phyloP scores from a whole-genome alignment of 2,113 vertebrate genomes.

The Perca schrenkii region DNA sequence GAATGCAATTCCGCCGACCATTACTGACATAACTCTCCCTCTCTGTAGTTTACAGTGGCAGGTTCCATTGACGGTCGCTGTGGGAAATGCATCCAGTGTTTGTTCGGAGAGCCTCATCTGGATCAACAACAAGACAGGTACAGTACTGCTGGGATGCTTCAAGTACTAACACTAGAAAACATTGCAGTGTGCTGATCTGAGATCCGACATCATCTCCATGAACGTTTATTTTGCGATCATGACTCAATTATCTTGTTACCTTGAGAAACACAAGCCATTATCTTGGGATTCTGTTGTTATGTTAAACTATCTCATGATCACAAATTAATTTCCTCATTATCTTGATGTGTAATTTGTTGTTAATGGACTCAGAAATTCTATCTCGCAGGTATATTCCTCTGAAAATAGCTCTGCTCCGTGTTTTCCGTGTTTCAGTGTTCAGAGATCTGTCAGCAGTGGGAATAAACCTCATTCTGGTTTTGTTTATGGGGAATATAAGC shows the following conservation, averaged over 20 bases:
- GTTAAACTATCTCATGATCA: constrained; percentile 5
- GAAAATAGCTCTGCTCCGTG: neutral
- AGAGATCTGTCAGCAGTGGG: neutral
- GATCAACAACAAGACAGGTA: constrained; percentile 98
- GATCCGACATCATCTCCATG: neutral
- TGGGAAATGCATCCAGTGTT: constrained; percentile 92
- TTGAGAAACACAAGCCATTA: constrained; percentile 23
- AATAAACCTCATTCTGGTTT: neutral
- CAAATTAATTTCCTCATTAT: constrained; percentile 37
- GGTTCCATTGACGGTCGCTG: constrained; percentile 93
- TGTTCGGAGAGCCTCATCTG: constrained; percentile 93
- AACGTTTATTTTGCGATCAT: neutral
- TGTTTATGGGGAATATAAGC: neutral
- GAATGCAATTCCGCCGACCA: constrained; percentile 18
- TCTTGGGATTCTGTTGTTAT: constrained; percentile 9
- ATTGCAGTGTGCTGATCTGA: neutral
- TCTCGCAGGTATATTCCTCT: neutral
- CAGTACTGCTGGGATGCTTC: neutral
- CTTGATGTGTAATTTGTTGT: neutral
- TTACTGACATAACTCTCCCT: constrained; percentile 51
- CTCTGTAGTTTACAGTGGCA: constrained; percentile 94
- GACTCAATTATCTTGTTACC: constrained; percentile 24
- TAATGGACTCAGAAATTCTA: neutral
- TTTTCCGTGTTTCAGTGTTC: neutral
- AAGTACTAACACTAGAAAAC: no score